Evolutionary conservation across 2,888 invertebrate genomes (phyloP), one percentile per base, ranked within the genome.

Genomic region (Apamea monoglypha): DNA sequence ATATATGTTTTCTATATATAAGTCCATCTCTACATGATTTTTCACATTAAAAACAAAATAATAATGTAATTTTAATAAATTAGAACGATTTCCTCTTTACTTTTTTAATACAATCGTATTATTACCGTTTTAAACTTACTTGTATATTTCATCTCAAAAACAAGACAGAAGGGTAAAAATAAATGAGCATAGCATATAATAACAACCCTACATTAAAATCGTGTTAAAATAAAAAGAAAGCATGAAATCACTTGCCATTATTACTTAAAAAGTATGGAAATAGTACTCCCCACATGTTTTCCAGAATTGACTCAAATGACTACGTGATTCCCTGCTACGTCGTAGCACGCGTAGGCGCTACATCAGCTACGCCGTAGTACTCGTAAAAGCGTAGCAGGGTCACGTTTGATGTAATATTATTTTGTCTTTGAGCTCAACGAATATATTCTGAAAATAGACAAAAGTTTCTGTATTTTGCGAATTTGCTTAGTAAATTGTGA

Each of bases 361-460:
- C n/a, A 12, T 50, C n/a, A 18, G 67, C 84, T 82, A 81, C 84
- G 79, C 14, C 84, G 84, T 82, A 84, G 84, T 36, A n/a, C n/a
- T n/a, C n/a, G n/a, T n/a, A 61, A 47, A 61, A 10, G 14, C 61
- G 67, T 78, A 83, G 83, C 50, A 8, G 25, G 18, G 32, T 70
- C 36, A 66, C 82, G 79, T 74, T 66, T 59, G 50, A 29, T 25
- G 6, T 10, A 59, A 50, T 32, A 53, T 40, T 44, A n/a, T n/a
- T 69, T n/a, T 21, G 21, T 29, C 5, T 68, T 56, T 40, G 2
- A 32, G 8, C 1, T 56, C 21, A 53, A 77, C 12, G 18, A 40
- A 2, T 6, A 7, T 10, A 4, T 16, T 29, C 1, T 18, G 1
- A 53, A 77, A 64, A 18, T 53, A 25, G 1, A 16, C 8, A 53